These are phyloP conservation scores for Stichodactyla helianthus DNA, from an alignment of 64 coral and sea anemone species.

Conservation along the genomic window DNA sequence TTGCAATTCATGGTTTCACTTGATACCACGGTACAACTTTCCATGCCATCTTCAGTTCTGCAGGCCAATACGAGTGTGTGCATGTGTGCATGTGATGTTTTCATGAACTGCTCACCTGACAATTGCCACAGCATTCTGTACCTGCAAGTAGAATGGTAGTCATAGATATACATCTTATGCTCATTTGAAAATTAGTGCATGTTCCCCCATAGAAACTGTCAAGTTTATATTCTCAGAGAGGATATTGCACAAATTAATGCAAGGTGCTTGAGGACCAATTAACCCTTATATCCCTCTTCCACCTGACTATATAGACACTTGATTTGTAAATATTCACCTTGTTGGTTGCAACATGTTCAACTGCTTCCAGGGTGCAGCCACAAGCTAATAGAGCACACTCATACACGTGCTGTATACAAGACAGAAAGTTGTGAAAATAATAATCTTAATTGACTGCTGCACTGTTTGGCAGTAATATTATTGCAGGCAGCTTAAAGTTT, in stretches of 20 bases:
- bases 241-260: too few relatives aligned
- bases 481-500: too few relatives aligned
- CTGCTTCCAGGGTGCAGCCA: constrained; percentile 17
- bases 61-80: not conserved
- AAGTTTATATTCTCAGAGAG: too few relatives aligned
- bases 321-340: not conserved
- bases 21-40: too few relatives aligned
- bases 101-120: constrained; percentile 8
- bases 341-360: constrained; percentile 29
- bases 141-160: not conserved
- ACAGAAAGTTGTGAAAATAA: too few relatives aligned
- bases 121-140: constrained; percentile 29
- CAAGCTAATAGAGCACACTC: constrained; percentile 24
- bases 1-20: too few relatives aligned
- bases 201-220: too few relatives aligned
- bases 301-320: not conserved
- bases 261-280: too few relatives aligned
- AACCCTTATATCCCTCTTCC: too few relatives aligned
- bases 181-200: too few relatives aligned
- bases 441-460: too few relatives aligned
- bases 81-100: not conserved
- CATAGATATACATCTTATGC: not conserved
- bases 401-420: constrained; percentile 4
- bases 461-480: too few relatives aligned
- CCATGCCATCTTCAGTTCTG: not conserved